A percentile compares a stretch with the other conserved stretches of the same genome.
These are phyloP conservation scores for Cecropterus lyciades DNA, from an alignment of 1,140 invertebrate genomes.

Conservation along the genomic window DNA sequence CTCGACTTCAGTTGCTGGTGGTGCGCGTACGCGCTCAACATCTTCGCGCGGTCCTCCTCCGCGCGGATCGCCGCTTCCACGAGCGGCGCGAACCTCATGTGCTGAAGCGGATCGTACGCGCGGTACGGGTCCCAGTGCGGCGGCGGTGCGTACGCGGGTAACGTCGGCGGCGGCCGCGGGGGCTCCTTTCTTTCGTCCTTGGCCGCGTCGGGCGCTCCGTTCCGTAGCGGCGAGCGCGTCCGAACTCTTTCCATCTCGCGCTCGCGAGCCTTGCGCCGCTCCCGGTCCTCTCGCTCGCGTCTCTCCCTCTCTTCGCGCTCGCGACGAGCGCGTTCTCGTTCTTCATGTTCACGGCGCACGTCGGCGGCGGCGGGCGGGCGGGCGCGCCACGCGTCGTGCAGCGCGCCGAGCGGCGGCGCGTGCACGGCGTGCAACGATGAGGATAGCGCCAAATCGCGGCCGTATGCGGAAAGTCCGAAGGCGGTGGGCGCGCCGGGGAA, in stretches of 20 bases:
- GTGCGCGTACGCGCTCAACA: slow-evolving; percentile 88
- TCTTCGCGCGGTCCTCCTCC: slow-evolving; percentile 90
- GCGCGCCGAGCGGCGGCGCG: slow-evolving; percentile 56
- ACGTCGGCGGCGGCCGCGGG: slow-evolving; percentile 83
- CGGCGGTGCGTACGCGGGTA: slow-evolving; percentile 86
- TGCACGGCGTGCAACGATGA: slow-evolving; percentile 71
- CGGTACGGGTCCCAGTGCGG: slow-evolving; percentile 88
- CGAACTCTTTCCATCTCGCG: slow-evolving; percentile 82
- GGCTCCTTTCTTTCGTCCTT: slow-evolving; percentile 84
- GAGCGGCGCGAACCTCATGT: slow-evolving; percentile 88
- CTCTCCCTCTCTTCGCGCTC: slow-evolving; percentile 90
- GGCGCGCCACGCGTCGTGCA: slow-evolving; percentile 83
- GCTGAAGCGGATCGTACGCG: slow-evolving; percentile 86
- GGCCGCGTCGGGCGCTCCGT: slow-evolving; percentile 82
- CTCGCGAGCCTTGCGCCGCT: slow-evolving; percentile 75
- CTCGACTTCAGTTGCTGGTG: slow-evolving; percentile 76
- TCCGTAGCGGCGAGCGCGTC: slow-evolving; percentile 89
- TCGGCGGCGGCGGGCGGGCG: slow-evolving; percentile 83
- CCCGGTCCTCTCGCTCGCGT: slow-evolving; percentile 86
- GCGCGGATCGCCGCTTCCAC: slow-evolving; percentile 89
- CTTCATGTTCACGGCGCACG: slow-evolving; percentile 86
- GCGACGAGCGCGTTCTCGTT: slow-evolving; percentile 86
- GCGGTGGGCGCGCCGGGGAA: slow-evolving; percentile 85
- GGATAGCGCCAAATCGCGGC: slow-evolving; percentile 85
- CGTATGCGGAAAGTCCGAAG: slow-evolving; percentile 88